Percentiles rank a stretch among this genome's conserved stretches.
Conservation (phyloP, 1,140 invertebrate species). For the Cydia splendana region DNA sequence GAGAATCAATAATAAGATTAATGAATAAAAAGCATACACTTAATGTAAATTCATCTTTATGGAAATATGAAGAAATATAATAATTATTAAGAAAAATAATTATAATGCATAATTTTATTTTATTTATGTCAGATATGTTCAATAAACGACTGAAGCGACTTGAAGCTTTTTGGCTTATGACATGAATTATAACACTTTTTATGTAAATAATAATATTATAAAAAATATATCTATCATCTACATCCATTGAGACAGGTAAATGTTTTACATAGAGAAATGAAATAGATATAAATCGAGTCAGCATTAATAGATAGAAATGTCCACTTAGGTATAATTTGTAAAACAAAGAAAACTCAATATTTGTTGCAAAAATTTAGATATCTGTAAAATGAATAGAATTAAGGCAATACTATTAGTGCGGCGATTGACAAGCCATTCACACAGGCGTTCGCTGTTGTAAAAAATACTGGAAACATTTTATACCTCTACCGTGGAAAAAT, state of each 20-base stretch:
- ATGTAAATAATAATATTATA: slow-evolving; percentile 28
- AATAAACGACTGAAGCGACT: slow-evolving; percentile 28
- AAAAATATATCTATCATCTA: slow-evolving; percentile 23
- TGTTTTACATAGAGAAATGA: slow-evolving; percentile 12
- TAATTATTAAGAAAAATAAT: slow-evolving; percentile 1
- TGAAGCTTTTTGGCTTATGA: slow-evolving; percentile 29
- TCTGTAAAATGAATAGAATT: slow-evolving; percentile 37
- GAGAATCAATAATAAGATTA: slow-evolving; percentile 28
- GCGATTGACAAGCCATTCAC: neutral
- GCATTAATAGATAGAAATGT: slow-evolving; percentile 34
- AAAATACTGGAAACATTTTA: neutral
- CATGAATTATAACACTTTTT: slow-evolving; percentile 26
- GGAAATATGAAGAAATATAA: slow-evolving; percentile 18
- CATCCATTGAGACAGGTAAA: slow-evolving; percentile 27
- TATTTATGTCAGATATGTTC: slow-evolving; percentile 12
- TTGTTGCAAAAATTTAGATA: slow-evolving; percentile 38
- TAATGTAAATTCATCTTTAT: slow-evolving; percentile 30
- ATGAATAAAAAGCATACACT: slow-evolving; percentile 21
- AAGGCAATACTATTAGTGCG: slow-evolving; percentile 21
- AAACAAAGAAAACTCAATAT: slow-evolving; percentile 36
- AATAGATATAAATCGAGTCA: slow-evolving; percentile 2
- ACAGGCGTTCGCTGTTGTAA: slow-evolving; percentile 4
- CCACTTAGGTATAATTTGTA: slow-evolving; percentile 45
- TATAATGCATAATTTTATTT: neutral
- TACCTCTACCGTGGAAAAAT: neutral